Percentiles rank a stretch among this genome's conserved stretches.
Evolutionary conservation across 2,888 invertebrate genomes (phyloP).

Genomic region (Ctena decussata): DNA sequence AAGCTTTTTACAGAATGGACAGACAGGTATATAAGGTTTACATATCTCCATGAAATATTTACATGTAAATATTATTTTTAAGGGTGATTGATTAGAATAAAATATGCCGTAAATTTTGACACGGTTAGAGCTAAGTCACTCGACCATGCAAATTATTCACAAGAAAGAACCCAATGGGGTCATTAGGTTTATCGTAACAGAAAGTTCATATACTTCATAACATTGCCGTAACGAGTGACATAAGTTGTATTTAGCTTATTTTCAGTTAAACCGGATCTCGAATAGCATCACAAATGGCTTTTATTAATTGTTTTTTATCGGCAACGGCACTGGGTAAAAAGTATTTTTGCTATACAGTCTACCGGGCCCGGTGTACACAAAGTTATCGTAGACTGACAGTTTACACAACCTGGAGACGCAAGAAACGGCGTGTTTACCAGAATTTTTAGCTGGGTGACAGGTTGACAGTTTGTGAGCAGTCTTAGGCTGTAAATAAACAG

Average conservation of each 20-base stretch:
- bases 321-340: neutral
- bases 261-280: neutral
- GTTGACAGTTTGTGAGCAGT: too few species aligned
- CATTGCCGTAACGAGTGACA: neutral
- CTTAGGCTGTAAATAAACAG: too few species aligned
- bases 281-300: neutral
- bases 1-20: slow-evolving; percentile 39
- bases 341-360: slow-evolving; percentile 56
- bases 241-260: neutral
- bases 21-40: slow-evolving; percentile 54
- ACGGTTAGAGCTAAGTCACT: neutral
- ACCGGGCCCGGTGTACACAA: slow-evolving; percentile 30
- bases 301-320: neutral
- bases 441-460: too few species aligned
- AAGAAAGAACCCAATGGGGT: slow-evolving; percentile 1
- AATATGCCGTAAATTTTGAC: neutral
- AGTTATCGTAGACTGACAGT: neutral
- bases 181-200: neutral
- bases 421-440: too few species aligned
- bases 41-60: slow-evolving; percentile 10
- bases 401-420: too few species aligned
- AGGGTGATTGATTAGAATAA: neutral
- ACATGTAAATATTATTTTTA: slow-evolving; percentile 20
- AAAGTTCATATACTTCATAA: neutral
- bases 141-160: neutral